Evolutionary conservation across 1,140 invertebrate genomes (phyloP).

Genomic region (Zaprionus davidi): DNA sequence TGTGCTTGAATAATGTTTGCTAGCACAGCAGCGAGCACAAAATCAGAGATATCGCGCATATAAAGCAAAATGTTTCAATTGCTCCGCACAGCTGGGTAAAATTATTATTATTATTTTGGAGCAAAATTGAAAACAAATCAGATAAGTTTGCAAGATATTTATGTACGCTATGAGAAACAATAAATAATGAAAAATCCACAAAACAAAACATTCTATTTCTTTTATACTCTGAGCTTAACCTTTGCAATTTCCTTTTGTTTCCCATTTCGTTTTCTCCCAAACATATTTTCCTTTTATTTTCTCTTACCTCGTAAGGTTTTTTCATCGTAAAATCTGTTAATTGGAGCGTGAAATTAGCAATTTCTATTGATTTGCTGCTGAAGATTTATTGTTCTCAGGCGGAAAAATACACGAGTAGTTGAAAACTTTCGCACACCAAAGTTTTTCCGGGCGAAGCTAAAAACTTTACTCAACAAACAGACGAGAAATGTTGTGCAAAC

Average conservation of each 20-base stretch:
- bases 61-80: neutral
- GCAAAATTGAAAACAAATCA: conserved; percentile 1
- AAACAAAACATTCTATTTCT: neutral
- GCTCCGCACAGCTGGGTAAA: neutral
- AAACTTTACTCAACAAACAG: neutral
- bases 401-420: conserved; percentile 6
- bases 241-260: neutral
- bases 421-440: conserved; percentile 5
- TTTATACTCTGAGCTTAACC: neutral
- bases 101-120: neutral
- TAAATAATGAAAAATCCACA: neutral
- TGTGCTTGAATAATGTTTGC: conserved; percentile 27
- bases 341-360: conserved; percentile 78
- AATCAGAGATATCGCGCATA: neutral
- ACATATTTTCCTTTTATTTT: conserved; percentile 35
- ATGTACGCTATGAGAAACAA: neutral
- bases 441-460: neutral
- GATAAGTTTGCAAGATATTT: neutral
- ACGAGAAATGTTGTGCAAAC: neutral
- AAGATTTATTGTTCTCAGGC: conserved; percentile 67
- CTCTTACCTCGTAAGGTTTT: conserved; percentile 42
- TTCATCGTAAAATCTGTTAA: conserved; percentile 66
- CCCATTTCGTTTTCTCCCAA: neutral
- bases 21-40: conserved; percentile 35
- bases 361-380: conserved; percentile 68